Evolutionary conservation across 2,797 vertebrate genomes (phyloP), one percentile per base, ranked within the genome.

Genomic region (Hippocampus kuda): DNA sequence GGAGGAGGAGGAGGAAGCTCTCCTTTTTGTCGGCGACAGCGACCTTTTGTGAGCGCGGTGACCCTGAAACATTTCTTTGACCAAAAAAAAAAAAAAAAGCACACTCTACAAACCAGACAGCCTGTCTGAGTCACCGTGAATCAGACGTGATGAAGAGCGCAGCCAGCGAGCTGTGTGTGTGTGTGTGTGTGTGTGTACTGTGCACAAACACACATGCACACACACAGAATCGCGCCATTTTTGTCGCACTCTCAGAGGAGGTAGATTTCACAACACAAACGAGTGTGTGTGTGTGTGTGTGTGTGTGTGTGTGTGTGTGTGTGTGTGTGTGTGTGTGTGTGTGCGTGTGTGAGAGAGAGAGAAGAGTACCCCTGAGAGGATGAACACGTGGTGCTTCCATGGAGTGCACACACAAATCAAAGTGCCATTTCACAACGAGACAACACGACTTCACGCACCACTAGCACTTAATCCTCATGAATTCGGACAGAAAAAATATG

Each of bases 121-220:
- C 74, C 76, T 61, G 79, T 85, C 83, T 89, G 88, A 88, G 84
- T 88, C 86, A 86, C 80, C 81, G 68, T 85, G 83, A 76, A 77
- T 68, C 84, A 83, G 83, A 83, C 72, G 72, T 75, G 74, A 64
- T 76, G 70, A 78, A 54, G 82, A 79, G 80, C 18, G 73, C 73
- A 74, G 75, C 69, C 77, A 81, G 71, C 68, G 49, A 73, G 75
- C 76, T 78, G 74, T 44, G 70, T 70, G 63, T 60, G 75, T 44
- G 70, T 71, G 63, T 60, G 15, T 60, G 6, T 38, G 75, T 44
- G 70, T 71, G 63, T 59, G 15, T 34, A 63, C 72, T 5, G 68
- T 57, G 61, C 64, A 49, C 48, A 20, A 5, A 49, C 18, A 49
- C 16, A 20, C 48, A 49, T 5, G 7, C 48, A 49, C 18, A 7